Base-by-base conservation (phyloP, 2,888 invertebrate genomes). In the Ecliptopera silaceata region DNA sequence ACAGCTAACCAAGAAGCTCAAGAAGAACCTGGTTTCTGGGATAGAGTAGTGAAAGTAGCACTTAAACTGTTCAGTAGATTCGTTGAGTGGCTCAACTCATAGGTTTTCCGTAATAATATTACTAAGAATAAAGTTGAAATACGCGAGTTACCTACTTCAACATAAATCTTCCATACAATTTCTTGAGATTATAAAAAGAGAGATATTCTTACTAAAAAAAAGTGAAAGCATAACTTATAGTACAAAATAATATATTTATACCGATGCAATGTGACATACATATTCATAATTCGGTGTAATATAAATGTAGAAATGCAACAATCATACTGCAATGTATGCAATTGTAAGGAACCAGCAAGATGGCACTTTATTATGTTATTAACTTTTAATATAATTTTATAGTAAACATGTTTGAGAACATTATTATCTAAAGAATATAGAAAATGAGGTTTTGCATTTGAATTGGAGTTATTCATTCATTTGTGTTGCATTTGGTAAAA, bases 31-130 rank as follows among this genome's bases (percentile, higher is more conserved):
- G 78, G 89, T 12, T 89, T 92, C 67, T 92, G 91, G 91, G 86
- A 88, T 58, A 77, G 80, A 70, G 77, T 91, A 10, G 82, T 91
- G 13, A 87, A 82, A 78, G 82, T 88, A 52, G 90, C 91, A 15
- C 64, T 91, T 12, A 89, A 85, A 68, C 62, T 91, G 59, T 87
- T 92, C 38, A 86, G 78, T 63, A 79, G 68, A 71, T 89, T 92
- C 64, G 71, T 92, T 51, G 87, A 89, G 70, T 92, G 92, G 92
- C 69, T 92, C 31, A 91, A 91, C 71, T 74, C 83, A 3, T 87
- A 70, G 57, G 34, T 12, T 13, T 3, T 12, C 39, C 11, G 18
- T n/a, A 4, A 20, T 5, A 22, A 11, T 20, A 12, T 12, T n/a
- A 4, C 41, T 22, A 4, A 4, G 38, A 38, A 32, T n/a, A 4